A percentile compares a stretch with the other conserved stretches of the same genome.
Evolutionary conservation across 2,888 invertebrate species (phyloP).

Genomic region (Brachynemurus nebulosus): DNA sequence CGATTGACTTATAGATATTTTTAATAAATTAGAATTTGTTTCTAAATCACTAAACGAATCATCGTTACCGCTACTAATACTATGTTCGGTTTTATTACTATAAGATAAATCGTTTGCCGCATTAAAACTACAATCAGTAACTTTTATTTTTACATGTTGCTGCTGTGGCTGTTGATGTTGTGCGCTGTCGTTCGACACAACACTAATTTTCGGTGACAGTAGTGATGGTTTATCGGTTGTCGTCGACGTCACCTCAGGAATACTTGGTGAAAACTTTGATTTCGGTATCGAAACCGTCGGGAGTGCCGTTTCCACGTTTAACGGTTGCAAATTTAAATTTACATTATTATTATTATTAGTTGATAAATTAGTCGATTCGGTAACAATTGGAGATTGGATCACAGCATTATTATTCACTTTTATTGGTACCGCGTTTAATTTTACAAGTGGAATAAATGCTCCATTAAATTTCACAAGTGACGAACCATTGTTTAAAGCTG

Average conservation of each 20-base stretch:
- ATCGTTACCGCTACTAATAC: not conserved
- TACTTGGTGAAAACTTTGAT: conserved; percentile 19
- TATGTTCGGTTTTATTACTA: not conserved
- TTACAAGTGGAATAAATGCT: conserved; percentile 33
- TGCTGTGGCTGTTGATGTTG: too few species aligned
- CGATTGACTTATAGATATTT: not conserved
- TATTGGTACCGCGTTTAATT: conserved; percentile 29
- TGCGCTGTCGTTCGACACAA: conserved; percentile 4
- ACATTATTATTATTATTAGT: not conserved
- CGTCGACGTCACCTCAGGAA: conserved; percentile 13
- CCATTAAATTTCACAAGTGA: conserved; percentile 29
- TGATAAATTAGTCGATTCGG: too few species aligned
- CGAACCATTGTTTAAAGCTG: conserved; percentile 28
- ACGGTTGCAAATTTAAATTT: conserved; percentile 9
- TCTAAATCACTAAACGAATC: not conserved
- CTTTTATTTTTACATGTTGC: too few species aligned
- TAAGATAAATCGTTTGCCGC: not conserved
- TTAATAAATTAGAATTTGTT: not conserved
- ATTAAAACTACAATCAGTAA: not conserved
- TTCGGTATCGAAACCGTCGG: conserved; percentile 28
- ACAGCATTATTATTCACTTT: conserved; percentile 19
- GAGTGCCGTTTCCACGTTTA: conserved; percentile 27
- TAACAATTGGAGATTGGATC: conserved; percentile 2
- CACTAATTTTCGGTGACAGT: conserved; percentile 17
- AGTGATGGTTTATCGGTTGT: conserved; percentile 6